Conservation (phyloP, 2,797 vertebrate genomes). For the Picus viridis region DNA sequence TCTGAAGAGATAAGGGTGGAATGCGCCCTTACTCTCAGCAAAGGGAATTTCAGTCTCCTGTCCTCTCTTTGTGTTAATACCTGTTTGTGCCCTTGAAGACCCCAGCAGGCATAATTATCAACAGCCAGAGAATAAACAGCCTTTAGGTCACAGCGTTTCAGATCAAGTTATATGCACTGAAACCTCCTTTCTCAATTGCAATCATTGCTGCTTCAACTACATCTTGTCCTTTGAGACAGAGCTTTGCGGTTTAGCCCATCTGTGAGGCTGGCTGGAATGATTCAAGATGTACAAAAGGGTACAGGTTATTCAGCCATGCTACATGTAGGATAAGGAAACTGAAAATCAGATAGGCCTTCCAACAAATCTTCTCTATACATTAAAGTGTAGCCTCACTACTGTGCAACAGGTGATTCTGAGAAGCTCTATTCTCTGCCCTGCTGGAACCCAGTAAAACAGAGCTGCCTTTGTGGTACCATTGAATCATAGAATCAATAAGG, state of each 20-base stretch:
- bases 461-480: not conserved
- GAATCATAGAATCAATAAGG: too few species aligned
- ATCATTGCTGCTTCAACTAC: not conserved
- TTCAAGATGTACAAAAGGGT: not conserved
- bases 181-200: not conserved
- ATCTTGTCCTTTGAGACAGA: not conserved
- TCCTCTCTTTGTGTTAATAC: not conserved
- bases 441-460: not conserved
- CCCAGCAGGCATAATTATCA: not conserved
- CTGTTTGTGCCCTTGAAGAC: not conserved
- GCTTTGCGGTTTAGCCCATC: not conserved
- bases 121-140: not conserved
- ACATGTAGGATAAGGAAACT: not conserved
- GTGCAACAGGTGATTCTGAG: not conserved
- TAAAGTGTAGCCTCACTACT: not conserved
- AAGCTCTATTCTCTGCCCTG: too few species aligned
- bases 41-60: not conserved
- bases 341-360: not conserved
- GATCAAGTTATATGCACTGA: not conserved
- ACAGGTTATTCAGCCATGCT: not conserved
- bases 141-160: not conserved
- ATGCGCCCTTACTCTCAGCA: not conserved
- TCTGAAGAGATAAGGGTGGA: not conserved
- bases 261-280: not conserved
- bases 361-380: not conserved